Percentiles rank a stretch among this genome's conserved stretches.
Evolutionary conservation across 2,797 vertebrate species (phyloP).

Genomic region (Diceros bicornis): DNA sequence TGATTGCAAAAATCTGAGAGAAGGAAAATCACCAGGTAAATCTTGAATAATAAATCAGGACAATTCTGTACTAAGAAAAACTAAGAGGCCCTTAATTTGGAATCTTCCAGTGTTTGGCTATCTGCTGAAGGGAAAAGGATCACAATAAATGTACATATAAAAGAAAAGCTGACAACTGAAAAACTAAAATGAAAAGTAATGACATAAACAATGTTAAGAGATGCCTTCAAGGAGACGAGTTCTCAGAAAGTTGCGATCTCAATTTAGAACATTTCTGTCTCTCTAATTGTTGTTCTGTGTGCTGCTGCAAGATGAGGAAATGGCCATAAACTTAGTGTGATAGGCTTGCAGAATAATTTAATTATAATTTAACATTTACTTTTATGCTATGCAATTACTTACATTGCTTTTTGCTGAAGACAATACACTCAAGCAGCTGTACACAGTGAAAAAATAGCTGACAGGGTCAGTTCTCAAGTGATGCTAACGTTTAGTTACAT

Average conservation of each 20-base stretch:
- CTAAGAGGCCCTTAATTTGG: conserved; percentile 46
- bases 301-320: conserved; percentile 73
- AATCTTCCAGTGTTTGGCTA: conserved; percentile 58
- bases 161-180: conserved; percentile 81
- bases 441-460: conserved; percentile 82
- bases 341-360: conserved; percentile 84
- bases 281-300: conserved; percentile 79
- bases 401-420: conserved; percentile 82
- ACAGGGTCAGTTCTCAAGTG: conserved; percentile 83
- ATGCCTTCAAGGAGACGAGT: conserved; percentile 78
- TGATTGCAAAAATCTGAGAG: conserved; percentile 46
- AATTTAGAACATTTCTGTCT: conserved; percentile 78
- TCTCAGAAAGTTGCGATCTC: conserved; percentile 79
- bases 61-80: conserved; percentile 20
- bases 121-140: conserved; percentile 51
- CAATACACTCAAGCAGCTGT: conserved; percentile 79
- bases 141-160: conserved; percentile 42
- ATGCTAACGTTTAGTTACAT: conserved; percentile 82
- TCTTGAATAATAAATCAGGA: conserved; percentile 69
- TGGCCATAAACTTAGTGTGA: conserved; percentile 78
- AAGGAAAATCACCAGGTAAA: neutral
- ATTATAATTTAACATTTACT: conserved; percentile 86
- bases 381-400: conserved; percentile 85
- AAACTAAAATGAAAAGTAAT: conserved; percentile 79
- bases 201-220: conserved; percentile 62